phyloP scores from a whole-genome alignment of 2,888 invertebrate genomes.

The Patella depressa region DNA sequence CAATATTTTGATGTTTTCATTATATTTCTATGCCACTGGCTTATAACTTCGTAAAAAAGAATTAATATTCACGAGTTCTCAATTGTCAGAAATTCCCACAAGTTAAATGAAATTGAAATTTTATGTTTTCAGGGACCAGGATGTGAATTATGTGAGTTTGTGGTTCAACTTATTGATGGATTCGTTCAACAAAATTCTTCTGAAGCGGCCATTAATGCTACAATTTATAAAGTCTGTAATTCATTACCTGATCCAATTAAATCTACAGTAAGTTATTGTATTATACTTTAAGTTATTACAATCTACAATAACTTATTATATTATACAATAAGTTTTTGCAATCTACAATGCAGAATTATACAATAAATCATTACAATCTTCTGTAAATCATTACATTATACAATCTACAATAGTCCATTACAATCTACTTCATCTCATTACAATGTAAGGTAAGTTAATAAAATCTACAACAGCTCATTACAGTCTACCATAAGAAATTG shows the following conservation, averaged over 20 bases:
- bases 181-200: conserved; percentile 19
- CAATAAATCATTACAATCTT: not conserved
- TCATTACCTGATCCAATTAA: conserved; percentile 9
- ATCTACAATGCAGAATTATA: not conserved
- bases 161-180: conserved; percentile 15
- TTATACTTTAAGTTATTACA: not conserved
- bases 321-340: not conserved
- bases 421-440: not conserved
- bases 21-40: too few species aligned
- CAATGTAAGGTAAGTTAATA: conserved; percentile 11
- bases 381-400: not conserved
- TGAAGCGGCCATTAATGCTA: conserved; percentile 20
- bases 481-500: too few species aligned
- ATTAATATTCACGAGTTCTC: too few species aligned
- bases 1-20: too few species aligned
- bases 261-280: conserved; percentile 14
- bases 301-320: not conserved
- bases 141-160: conserved; percentile 30
- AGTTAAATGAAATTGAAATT: too few species aligned
- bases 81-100: too few species aligned
- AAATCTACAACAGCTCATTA: not conserved
- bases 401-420: not conserved
- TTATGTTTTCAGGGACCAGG: conserved; percentile 27
- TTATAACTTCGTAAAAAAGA: too few species aligned
- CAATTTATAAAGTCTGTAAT: conserved; percentile 23